Evolutionary conservation across 35 echinoderm and acorn worm species (phyloP).

Genomic region (Eucidaris tribuloides): DNA sequence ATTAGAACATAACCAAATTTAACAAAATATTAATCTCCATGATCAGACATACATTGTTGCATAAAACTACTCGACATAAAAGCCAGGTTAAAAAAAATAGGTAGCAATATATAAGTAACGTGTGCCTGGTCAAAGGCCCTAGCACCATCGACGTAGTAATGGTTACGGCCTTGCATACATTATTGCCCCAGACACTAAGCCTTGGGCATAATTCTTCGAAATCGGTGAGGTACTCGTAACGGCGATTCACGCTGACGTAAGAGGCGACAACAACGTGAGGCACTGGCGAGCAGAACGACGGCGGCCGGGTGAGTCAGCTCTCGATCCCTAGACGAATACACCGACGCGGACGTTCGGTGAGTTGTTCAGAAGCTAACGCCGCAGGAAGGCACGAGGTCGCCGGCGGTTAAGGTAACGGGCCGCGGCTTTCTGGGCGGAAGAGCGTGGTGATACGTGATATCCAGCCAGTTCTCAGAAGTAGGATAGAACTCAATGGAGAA

Average conservation of each 20-base stretch:
- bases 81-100: too few species aligned
- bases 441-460: constrained; percentile 25
- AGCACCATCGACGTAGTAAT: too few species aligned
- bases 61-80: too few species aligned
- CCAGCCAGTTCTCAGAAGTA: constrained; percentile 34
- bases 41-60: too few species aligned
- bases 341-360: neutral
- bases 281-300: constrained; percentile 3
- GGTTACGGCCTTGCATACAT: too few species aligned
- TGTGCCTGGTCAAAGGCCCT: too few species aligned
- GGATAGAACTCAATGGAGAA: constrained; percentile 50
- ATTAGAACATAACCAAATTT: too few species aligned
- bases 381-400: constrained; percentile 2
- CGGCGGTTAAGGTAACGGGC: constrained; percentile 39
- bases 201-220: neutral
- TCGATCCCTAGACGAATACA: constrained; percentile 33
- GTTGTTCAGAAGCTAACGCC: constrained; percentile 3
- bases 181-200: too few species aligned
- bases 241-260: neutral
- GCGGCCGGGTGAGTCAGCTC: constrained; percentile 51
- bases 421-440: constrained; percentile 1
- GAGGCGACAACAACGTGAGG: constrained; percentile 40
- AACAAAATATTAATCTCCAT: too few species aligned
- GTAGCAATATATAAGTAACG: too few species aligned
- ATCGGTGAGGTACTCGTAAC: neutral